These are phyloP conservation scores for Eurystomus glaucurus DNA, from an alignment of 2,797 vertebrate species.

Conservation along the genomic window DNA sequence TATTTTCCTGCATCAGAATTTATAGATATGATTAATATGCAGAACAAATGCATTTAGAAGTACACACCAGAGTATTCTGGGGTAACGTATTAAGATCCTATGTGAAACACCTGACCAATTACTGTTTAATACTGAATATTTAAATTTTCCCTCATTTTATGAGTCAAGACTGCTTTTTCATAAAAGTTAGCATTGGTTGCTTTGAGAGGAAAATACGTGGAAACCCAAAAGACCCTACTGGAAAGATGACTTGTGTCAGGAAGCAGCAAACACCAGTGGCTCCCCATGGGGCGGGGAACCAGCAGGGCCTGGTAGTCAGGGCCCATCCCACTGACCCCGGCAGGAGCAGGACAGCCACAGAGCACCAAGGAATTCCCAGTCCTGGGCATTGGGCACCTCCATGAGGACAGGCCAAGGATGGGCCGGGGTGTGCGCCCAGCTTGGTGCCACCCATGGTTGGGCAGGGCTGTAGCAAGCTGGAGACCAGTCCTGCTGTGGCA, in stretches of 20 bases:
- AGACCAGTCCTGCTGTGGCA: background rate
- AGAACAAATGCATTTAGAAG: slow-evolving; percentile 3
- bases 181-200: background rate
- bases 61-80: background rate
- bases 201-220: background rate
- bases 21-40: slow-evolving; percentile 11
- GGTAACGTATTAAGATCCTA: background rate
- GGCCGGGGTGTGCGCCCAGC: background rate
- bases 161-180: background rate
- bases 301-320: background rate
- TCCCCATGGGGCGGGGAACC: background rate
- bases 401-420: accelerated
- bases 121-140: background rate
- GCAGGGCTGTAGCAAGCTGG: background rate
- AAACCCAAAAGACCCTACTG: background rate
- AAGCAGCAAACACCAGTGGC: background rate
- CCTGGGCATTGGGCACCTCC: background rate
- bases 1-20: slow-evolving; percentile 22
- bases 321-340: background rate
- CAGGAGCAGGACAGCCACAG: background rate
- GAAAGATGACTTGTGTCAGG: background rate
- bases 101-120: background rate
- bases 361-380: accelerated
- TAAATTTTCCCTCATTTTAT: background rate
- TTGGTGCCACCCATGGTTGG: accelerated